Base-by-base conservation (phyloP, 2,113 vertebrate genomes). In the Symphodus melops region DNA sequence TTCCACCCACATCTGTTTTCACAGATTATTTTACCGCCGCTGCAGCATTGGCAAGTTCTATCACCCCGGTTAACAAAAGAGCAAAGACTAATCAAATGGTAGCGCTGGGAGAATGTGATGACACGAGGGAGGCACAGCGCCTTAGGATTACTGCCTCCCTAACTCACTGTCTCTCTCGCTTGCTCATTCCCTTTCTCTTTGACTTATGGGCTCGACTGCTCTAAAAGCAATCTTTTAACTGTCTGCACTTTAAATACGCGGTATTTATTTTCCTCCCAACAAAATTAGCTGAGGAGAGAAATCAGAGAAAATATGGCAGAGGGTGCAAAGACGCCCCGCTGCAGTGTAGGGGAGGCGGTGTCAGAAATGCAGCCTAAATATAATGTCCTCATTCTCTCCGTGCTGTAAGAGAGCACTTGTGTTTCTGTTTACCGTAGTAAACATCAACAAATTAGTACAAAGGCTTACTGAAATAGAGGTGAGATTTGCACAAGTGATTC, bases 1-100 rank as follows among this genome's bases (percentile, higher is more conserved):
- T 79, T 76, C 81, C 80, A 25, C 89, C 87, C 83, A 91, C 91
- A 78, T 72, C 21, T 16, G 0, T 83, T 80, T 85, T 73, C 67
- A 70, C 44, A 44, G 85, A 91, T 91, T 86, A 88, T 73, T 64
- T 81, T 52, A 11, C 63, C 25, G 79, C 84, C 76, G 87, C 84
- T 78, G 88, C 84, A 85, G 73, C 41, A 74, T 62, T 85, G 80
- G 77, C 83, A 74, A 69, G 51, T 79, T 79, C 75, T 64, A 67
- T 79, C 17, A 80, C 62, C 58, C 44, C 28, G 36, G 5, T 77
- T 83, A 54, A 81, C 54, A 80, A 85, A 84, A 82, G 68, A 66
- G 62, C 74, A 46, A 76, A 74, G 60, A 64, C 53, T 42, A 41
- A 72, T 44, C 55, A 39, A 81, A 64, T 53, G 59, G 51, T 58